These are phyloP conservation scores for Neodontobutis hainanensis DNA, from an alignment of 2,113 vertebrate genomes.

Conservation along the genomic window DNA sequence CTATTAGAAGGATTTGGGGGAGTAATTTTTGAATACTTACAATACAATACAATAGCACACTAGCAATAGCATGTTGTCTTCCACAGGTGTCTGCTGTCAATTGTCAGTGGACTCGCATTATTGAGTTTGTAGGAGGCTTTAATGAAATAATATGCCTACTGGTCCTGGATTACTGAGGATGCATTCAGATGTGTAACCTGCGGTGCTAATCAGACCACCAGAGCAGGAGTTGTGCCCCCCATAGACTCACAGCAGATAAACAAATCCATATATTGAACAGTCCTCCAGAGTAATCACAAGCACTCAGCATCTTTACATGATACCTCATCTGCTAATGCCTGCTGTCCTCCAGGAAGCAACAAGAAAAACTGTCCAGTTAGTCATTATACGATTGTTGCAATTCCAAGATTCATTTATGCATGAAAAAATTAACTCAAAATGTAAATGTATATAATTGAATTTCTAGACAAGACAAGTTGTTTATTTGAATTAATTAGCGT, in stretches of 20 bases:
- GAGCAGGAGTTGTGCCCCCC: constrained; percentile 9
- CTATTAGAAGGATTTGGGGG: no score
- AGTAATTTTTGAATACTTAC: no score
- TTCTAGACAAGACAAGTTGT: neutral
- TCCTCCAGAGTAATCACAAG: constrained; percentile 44
- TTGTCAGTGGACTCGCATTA: neutral
- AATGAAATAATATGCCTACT: neutral
- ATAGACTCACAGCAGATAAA: constrained; percentile 40
- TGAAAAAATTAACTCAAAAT: neutral
- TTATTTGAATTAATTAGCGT: neutral
- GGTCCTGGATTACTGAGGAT: constrained; percentile 1
- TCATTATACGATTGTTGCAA: neutral
- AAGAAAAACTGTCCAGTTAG: neutral
- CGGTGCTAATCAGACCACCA: constrained; percentile 6
- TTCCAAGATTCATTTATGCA: neutral
- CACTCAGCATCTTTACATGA: constrained; percentile 39
- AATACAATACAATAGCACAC: constrained; percentile 6
- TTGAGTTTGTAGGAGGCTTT: neutral
- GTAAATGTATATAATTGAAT: neutral
- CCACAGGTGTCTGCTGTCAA: constrained; percentile 12
- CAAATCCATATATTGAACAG: constrained; percentile 63
- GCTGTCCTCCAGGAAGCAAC: constrained; percentile 9
- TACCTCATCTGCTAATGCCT: constrained; percentile 31
- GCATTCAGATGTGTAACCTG: constrained; percentile 8
- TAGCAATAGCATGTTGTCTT: neutral